phyloP scores from a whole-genome alignment of 2,113 vertebrate genomes.

The Corythornis madagascariensis region DNA sequence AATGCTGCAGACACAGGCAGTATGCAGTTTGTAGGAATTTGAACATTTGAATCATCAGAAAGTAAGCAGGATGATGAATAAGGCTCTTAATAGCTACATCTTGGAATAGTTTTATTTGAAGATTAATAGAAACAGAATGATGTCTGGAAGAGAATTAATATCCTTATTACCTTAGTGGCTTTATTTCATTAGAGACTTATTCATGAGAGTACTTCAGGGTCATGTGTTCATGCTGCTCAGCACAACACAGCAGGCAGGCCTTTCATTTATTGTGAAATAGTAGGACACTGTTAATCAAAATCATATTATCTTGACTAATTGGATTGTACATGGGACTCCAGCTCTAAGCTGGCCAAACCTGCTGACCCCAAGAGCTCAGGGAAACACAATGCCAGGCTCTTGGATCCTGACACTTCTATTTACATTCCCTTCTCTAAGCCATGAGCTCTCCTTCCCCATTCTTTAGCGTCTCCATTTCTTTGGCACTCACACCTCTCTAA shows the following conservation, averaged over 20 bases:
- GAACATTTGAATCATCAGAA: background rate
- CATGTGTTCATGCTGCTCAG: background rate
- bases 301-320: background rate
- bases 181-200: background rate
- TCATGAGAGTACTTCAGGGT: background rate
- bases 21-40: background rate
- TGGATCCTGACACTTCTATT: background rate
- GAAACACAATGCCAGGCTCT: background rate
- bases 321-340: background rate
- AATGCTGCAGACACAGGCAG: background rate
- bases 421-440: background rate
- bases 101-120: background rate
- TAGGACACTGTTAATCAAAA: background rate
- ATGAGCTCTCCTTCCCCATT: background rate
- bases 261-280: background rate
- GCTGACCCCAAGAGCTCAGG: background rate
- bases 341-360: background rate
- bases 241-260: background rate
- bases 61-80: background rate
- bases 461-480: background rate
- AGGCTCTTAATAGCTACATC: background rate
- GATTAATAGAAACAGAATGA: background rate
- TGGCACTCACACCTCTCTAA: background rate
- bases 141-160: background rate
- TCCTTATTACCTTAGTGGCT: background rate